Evolutionary conservation across 2,888 invertebrate genomes (phyloP), one percentile per base, ranked within the genome.

Genomic region (Diadromus collaris): DNA sequence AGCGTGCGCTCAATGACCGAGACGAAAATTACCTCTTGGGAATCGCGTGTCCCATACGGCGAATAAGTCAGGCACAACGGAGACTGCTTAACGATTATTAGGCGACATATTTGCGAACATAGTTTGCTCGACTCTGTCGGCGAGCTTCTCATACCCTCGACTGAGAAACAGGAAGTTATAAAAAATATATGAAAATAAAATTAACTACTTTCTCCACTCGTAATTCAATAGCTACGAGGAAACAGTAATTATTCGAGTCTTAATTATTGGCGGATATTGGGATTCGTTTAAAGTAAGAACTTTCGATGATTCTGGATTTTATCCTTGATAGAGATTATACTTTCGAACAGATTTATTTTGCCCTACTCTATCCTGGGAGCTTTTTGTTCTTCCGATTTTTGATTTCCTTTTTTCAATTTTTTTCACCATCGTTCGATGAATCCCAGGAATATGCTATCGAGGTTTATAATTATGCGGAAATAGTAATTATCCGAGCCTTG

Each of bases 21-120:
- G 65, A 70, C 34, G 73, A 63, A 82, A 81, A 82, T 82, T 74
- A 68, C 65, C 64, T 71, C 70, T 58, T 46, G 65, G 44, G 78
- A 63, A 83, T 83, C 76, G 83, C 82, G 82, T 83, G 83, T 78
- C 56, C 34, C 44, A 19, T 67, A 64, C 56, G 27, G 63, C 48
- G 19, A 70, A 65, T 16, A n/a, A 21, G 16, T 63, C 72, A 54
- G 67, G 44, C 10, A 61, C 54, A 51, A 70, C 75, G 74, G 41
- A 58, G 63, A 77, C 75, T 74, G 63, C 76, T 73, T 76, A 65
- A 69, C 78, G 82, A 82, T 81, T 77, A 74, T 73, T 71, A 64
- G 77, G 80, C 78, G 83, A 81, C 79, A 77, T 78, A 76, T 84
- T 81, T 81, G n/a, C 73, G 69, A 69, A 78, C 65, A 61, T 51